Percentiles rank a stretch among this genome's conserved stretches.
phyloP scores from a whole-genome alignment of 2,888 invertebrate genomes.

The Sphinx pinastri region DNA sequence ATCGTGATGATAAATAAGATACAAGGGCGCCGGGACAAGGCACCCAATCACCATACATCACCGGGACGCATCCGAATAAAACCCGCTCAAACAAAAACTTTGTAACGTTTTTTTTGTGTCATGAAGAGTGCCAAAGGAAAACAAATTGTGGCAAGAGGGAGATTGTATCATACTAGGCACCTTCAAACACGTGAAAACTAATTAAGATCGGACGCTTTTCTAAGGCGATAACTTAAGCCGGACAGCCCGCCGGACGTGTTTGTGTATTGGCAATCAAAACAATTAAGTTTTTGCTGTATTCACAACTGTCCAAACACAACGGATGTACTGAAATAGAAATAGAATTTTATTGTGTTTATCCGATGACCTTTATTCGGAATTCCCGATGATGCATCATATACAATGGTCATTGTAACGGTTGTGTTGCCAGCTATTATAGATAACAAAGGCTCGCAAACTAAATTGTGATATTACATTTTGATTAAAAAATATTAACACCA shows the following conservation, averaged over 20 bases:
- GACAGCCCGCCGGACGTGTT: conserved; percentile 74
- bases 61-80: conserved; percentile 75
- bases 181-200: conserved; percentile 83
- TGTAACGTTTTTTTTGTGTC: conserved; percentile 65
- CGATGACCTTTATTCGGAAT: conserved; percentile 52
- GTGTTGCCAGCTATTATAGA: neutral
- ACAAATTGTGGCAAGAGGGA: conserved; percentile 81
- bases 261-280: conserved; percentile 82
- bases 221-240: conserved; percentile 77
- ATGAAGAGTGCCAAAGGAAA: conserved; percentile 77
- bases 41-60: conserved; percentile 84
- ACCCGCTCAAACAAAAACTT: conserved; percentile 74
- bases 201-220: conserved; percentile 83
- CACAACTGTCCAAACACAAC: conserved; percentile 68
- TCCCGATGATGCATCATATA: conserved; percentile 40
- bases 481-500: conserved; percentile 26
- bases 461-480: conserved; percentile 3
- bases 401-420: conserved; percentile 32
- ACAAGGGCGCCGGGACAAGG: conserved; percentile 74
- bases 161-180: conserved; percentile 81
- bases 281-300: conserved; percentile 80
- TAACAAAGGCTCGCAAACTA: neutral
- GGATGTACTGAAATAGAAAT: conserved; percentile 40
- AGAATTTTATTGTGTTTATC: conserved; percentile 48
- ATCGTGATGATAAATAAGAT: conserved; percentile 81